phyloP scores from a whole-genome alignment of 2,888 invertebrate genomes.

The Drosophila incognita region DNA sequence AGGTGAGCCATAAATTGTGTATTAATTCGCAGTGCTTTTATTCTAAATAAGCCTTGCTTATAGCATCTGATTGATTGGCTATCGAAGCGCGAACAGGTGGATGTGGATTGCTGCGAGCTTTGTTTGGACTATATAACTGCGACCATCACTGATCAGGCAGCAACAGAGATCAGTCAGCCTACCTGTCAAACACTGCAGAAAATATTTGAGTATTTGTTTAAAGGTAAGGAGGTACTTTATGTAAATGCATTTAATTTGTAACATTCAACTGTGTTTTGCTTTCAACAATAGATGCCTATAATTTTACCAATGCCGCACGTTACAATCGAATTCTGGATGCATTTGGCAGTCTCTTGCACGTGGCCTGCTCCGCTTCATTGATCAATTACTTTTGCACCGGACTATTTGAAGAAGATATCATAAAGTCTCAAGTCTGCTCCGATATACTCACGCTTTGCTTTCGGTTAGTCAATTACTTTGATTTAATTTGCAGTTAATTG shows the following conservation, averaged over 20 bases:
- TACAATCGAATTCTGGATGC: slow-evolving; percentile 57
- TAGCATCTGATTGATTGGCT: slow-evolving; percentile 44
- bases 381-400: slow-evolving; percentile 40
- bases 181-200: slow-evolving; percentile 30
- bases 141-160: slow-evolving; percentile 20
- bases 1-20: slow-evolving; percentile 23
- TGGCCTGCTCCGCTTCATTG: slow-evolving; percentile 26
- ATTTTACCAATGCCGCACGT: slow-evolving; percentile 40
- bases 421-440: slow-evolving; percentile 52
- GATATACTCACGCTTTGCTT: slow-evolving; percentile 64
- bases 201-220: slow-evolving; percentile 57
- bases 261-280: neutral
- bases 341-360: slow-evolving; percentile 48
- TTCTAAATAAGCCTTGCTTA: slow-evolving; percentile 1
- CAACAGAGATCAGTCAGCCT: slow-evolving; percentile 8
- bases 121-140: slow-evolving; percentile 51
- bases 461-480: slow-evolving; percentile 41
- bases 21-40: neutral
- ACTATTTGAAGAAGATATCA: slow-evolving; percentile 45
- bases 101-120: slow-evolving; percentile 28
- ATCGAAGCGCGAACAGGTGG: neutral
- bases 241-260: neutral
- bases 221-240: slow-evolving; percentile 33
- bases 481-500: neutral
- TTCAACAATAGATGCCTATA: slow-evolving; percentile 35